Base-by-base conservation (phyloP, 2,888 invertebrate genomes). In the Ecliptopera silaceata region DNA sequence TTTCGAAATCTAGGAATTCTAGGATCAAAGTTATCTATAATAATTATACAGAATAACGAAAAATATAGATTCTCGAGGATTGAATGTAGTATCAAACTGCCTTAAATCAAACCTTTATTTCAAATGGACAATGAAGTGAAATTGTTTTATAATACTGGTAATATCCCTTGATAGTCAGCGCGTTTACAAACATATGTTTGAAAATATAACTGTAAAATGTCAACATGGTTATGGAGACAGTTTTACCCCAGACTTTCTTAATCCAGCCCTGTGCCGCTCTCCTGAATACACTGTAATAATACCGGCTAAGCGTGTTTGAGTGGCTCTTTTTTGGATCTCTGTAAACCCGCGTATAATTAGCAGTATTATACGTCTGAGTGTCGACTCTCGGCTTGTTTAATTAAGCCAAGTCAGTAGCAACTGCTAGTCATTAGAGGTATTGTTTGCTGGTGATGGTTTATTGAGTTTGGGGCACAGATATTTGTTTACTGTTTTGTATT, bases 271-370 rank as follows among this genome's bases (percentile, higher is more conserved):
- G 48, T 1, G n/a, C 18, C 26, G 85, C 84, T 36, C 86, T 84
- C 84, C 85, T 84, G 86, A 86, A 86, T 85, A 88, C 87, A 87
- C 88, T 85, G 87, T 89, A 88, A 90, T 91, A 90, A 91, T 90
- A 90, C 87, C 83, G 83, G 87, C 88, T 90, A 89, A 90, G 90
- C 90, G 89, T 88, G 89, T 89, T 89, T 86, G 86, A 91, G 90
- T 86, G 88, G 81, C 86, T 88, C 90, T 90, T 87, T 89, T 91
- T 90, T 87, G 87, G 88, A 88, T 88, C 88, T 87, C 85, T 86
- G 87, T 88, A 88, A 88, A 84, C 88, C 88, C 84, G 79, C 87
- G 85, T 89, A 88, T 90, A 91, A 90, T 91, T 90, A 90, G 87
- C 85, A 82, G 86, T 84, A 88, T 89, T 88, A 89, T 88, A 88